These are phyloP conservation scores for Leptinotarsa tumamoca DNA, from an alignment of 2,888 invertebrate genomes.

Conservation along the genomic window DNA sequence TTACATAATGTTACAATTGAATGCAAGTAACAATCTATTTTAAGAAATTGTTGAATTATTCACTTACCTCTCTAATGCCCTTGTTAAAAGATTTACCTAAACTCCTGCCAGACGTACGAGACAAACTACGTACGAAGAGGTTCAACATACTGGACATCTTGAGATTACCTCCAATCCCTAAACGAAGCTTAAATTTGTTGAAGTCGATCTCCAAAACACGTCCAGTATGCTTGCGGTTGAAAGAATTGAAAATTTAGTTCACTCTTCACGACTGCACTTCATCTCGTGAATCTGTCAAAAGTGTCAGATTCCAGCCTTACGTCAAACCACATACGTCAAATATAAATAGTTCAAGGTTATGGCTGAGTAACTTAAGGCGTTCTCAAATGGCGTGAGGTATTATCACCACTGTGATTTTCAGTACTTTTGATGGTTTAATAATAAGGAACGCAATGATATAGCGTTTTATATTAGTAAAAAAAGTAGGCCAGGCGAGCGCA, in stretches of 20 bases:
- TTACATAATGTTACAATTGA: slow-evolving; percentile 21
- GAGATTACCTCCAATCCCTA: slow-evolving; percentile 5
- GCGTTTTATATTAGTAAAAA: too few relatives aligned
- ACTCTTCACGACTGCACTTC: not conserved
- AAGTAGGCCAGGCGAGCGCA: too few relatives aligned
- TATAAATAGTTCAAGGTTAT: too few relatives aligned
- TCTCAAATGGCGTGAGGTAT: too few relatives aligned
- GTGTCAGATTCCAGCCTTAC: not conserved
- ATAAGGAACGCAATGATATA: too few relatives aligned
- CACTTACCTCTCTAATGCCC: slow-evolving; percentile 59
- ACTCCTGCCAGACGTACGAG: slow-evolving; percentile 61
- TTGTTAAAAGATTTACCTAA: slow-evolving; percentile 59
- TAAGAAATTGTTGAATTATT: slow-evolving; percentile 17
- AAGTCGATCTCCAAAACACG: not conserved
- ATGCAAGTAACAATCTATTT: slow-evolving; percentile 14
- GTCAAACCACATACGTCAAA: not conserved
- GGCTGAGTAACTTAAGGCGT: too few relatives aligned
- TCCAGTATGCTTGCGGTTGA: slow-evolving; percentile 11
- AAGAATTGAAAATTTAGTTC: slow-evolving; percentile 3
- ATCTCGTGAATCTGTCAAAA: slow-evolving; percentile 12
- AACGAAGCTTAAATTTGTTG: not conserved
- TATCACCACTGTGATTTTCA: too few relatives aligned
- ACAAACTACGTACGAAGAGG: slow-evolving; percentile 67
- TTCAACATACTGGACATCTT: slow-evolving; percentile 64
- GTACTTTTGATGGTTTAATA: too few relatives aligned